A percentile compares a stretch with the other conserved stretches of the same genome.
These are phyloP conservation scores for Micromussa lordhowensis DNA, from an alignment of 92 coral and sea anemone genomes.

Conservation along the genomic window DNA sequence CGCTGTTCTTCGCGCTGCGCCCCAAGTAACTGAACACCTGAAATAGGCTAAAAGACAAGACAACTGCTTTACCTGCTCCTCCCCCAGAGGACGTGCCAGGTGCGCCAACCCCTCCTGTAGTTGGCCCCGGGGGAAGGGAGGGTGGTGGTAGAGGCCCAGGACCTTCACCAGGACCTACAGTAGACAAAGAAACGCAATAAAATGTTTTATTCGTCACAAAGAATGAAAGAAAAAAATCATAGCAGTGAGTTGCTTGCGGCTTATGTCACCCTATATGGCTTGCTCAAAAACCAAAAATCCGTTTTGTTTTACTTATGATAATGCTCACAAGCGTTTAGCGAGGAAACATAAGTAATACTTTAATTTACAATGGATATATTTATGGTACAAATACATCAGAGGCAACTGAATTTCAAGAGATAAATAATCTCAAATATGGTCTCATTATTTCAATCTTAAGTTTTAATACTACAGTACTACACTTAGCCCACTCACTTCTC, in stretches of 20 bases:
- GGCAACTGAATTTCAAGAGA: too few relatives aligned
- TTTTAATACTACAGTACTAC: neutral
- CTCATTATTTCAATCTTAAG: too few relatives aligned
- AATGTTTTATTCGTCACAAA: neutral
- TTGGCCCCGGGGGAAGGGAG: constrained; percentile 1
- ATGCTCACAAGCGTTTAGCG: too few relatives aligned
- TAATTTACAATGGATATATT: too few relatives aligned
- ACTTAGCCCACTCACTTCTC: neutral
- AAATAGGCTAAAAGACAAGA: neutral
- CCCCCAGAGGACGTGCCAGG: constrained; percentile 43
- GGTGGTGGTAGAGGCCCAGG: constrained; percentile 29
- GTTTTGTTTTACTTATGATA: neutral
- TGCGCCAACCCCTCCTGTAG: constrained; percentile 34
- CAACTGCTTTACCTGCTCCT: constrained; percentile 18
- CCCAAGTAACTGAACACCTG: too few relatives aligned
- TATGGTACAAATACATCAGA: too few relatives aligned
- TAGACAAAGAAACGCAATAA: neutral
- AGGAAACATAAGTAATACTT: too few relatives aligned
- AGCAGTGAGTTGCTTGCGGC: neutral
- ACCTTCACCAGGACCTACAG: constrained; percentile 25
- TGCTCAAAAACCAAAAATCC: too few relatives aligned
- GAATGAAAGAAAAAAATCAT: neutral
- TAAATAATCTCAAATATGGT: too few relatives aligned
- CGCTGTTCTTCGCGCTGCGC: too few relatives aligned
- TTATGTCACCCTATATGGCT: neutral